phyloP scores from a whole-genome alignment of 2,797 vertebrate species.

The Simalia tracyae region DNA sequence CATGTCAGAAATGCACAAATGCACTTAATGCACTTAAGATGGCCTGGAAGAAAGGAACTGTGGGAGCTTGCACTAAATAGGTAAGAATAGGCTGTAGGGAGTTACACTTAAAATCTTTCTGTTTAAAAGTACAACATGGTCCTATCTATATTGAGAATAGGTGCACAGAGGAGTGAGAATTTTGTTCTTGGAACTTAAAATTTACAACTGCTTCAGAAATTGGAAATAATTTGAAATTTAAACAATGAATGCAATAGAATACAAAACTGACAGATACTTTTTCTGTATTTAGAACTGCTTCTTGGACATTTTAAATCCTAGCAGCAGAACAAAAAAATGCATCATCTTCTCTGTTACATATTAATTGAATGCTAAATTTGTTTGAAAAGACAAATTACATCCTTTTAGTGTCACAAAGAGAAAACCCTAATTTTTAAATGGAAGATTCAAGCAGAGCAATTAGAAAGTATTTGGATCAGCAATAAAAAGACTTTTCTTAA shows the following conservation, averaged over 20 bases:
- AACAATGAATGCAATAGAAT: not conserved
- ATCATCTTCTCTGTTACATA: not conserved
- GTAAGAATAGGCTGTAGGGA: not conserved
- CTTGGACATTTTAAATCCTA: not conserved
- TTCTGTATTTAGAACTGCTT: not conserved
- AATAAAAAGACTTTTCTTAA: not conserved
- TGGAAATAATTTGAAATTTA: not conserved
- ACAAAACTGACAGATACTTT: not conserved
- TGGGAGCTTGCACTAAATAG: not conserved
- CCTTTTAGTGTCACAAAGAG: not conserved
- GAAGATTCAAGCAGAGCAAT: not conserved
- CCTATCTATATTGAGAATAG: not conserved
- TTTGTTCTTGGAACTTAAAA: not conserved
- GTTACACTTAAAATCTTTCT: not conserved
- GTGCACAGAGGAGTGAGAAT: not conserved
- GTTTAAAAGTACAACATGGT: not conserved
- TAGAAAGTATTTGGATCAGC: not conserved
- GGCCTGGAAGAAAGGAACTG: not conserved
- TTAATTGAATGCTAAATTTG: not conserved
- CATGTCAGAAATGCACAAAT: not conserved
- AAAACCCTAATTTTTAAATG: not conserved
- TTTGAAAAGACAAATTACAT: slow-evolving; percentile 1
- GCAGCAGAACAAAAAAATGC: not conserved
- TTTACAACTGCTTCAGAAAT: not conserved
- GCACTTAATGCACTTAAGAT: no score